A percentile compares a stretch with the other conserved stretches of the same genome.
These are phyloP conservation scores for Drosophila acutilabella DNA, from an alignment of 2,888 invertebrate genomes.

Conservation along the genomic window DNA sequence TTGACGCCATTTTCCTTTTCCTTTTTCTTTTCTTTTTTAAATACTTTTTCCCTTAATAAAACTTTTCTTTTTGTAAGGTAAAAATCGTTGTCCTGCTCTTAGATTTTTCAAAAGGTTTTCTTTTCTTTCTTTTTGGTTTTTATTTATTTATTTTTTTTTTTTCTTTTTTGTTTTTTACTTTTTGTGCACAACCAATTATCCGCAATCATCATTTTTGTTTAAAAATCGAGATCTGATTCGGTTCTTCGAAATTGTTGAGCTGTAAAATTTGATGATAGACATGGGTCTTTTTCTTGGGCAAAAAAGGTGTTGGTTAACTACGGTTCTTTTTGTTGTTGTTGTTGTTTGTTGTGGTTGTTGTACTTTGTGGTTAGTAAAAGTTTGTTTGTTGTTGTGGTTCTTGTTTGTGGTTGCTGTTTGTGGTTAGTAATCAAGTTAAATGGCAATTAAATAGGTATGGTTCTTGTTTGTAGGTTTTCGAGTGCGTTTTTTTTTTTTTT, in stretches of 20 bases:
- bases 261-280: slow-evolving; percentile 60
- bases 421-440: slow-evolving; percentile 36
- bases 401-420: slow-evolving; percentile 19
- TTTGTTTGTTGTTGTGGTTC: slow-evolving; percentile 23
- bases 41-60: too few species aligned
- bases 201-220: slow-evolving; percentile 85
- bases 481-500: slow-evolving; percentile 6
- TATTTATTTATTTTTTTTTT: slow-evolving; percentile 3
- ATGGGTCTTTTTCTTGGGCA: slow-evolving; percentile 52
- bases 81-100: neutral
- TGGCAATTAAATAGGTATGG: slow-evolving; percentile 55
- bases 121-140: slow-evolving; percentile 7
- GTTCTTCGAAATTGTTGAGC: slow-evolving; percentile 64
- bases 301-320: slow-evolving; percentile 40
- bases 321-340: slow-evolving; percentile 14
- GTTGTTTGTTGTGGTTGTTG: slow-evolving; percentile 19
- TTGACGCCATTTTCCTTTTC: slow-evolving; percentile 5
- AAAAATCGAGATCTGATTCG: slow-evolving; percentile 83
- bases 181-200: slow-evolving; percentile 85
- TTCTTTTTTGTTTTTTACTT: slow-evolving; percentile 24
- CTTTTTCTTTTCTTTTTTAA: neutral
- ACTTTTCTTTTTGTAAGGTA: slow-evolving; percentile 3
- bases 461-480: slow-evolving; percentile 18
- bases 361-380: slow-evolving; percentile 27
- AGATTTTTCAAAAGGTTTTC: slow-evolving; percentile 5